Conservation (phyloP, 2,888 invertebrate genomes). For the Clivina fossor region DNA sequence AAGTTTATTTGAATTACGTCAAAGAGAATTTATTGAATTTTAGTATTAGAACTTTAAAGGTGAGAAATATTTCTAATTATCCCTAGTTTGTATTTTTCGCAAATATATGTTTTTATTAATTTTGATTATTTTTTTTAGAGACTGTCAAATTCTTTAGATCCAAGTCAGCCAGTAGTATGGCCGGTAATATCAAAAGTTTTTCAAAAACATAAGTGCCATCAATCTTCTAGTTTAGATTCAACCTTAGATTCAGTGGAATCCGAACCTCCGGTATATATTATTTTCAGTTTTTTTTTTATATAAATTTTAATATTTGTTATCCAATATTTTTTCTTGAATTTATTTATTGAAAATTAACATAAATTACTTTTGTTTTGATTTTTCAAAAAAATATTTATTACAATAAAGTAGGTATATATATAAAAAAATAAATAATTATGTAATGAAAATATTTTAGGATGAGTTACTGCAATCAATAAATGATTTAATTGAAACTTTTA, state of each 20-base stretch:
- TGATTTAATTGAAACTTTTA: constrained; percentile 58
- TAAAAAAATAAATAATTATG: too few relatives aligned
- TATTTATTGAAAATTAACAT: too few relatives aligned
- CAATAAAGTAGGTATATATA: too few relatives aligned
- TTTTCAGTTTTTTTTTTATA: too few relatives aligned
- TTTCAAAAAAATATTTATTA: too few relatives aligned
- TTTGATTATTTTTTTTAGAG: constrained; percentile 21
- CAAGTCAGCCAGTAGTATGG: constrained; percentile 59
- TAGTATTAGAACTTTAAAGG: constrained; percentile 60
- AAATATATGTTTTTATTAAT: constrained; percentile 1
- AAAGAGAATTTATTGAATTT: constrained; percentile 57
- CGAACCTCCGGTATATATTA: constrained; percentile 46
- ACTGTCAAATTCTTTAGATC: constrained; percentile 57
- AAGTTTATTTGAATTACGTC: constrained; percentile 56
- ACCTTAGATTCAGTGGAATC: constrained; percentile 56
- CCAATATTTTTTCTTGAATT: too few relatives aligned
- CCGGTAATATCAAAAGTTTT: constrained; percentile 52
- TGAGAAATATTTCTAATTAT: constrained; percentile 46
- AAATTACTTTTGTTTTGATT: too few relatives aligned
- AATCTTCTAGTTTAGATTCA: constrained; percentile 55
- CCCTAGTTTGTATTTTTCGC: too few relatives aligned
- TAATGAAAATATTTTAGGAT: constrained; percentile 45
- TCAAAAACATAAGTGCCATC: constrained; percentile 48
- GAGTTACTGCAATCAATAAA: constrained; percentile 49
- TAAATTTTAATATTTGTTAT: too few relatives aligned